Evolutionary conservation across 2,797 vertebrate genomes (phyloP).

Genomic region (Clarias laeviceps): DNA sequence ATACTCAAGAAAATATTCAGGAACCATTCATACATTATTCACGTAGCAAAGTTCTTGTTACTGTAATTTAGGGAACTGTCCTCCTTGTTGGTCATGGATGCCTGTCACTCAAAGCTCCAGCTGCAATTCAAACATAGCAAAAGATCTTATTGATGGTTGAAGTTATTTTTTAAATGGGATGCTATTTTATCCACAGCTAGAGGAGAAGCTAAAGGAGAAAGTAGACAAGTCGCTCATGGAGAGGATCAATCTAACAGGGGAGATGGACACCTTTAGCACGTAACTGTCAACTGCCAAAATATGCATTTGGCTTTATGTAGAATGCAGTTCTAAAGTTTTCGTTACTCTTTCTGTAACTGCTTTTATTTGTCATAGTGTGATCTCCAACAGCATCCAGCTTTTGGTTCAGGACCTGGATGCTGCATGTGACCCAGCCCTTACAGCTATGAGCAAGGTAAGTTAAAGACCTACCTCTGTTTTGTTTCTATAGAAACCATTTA

Average conservation of each 20-base stretch:
- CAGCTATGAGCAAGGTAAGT: slow-evolving; percentile 97
- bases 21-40: slow-evolving; percentile 26
- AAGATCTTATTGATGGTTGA: background rate
- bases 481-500: background rate
- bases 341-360: background rate
- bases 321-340: background rate
- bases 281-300: slow-evolving; percentile 61
- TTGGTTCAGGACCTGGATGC: slow-evolving; percentile 96
- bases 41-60: background rate
- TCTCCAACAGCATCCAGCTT: slow-evolving; percentile 97
- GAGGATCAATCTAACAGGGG: slow-evolving; percentile 92
- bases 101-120: background rate
- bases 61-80: slow-evolving; percentile 14
- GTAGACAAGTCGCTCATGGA: slow-evolving; percentile 88
- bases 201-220: slow-evolving; percentile 98
- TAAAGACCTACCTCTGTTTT: background rate
- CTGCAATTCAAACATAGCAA: background rate
- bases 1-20: background rate
- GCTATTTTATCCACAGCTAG: slow-evolving; percentile 77
- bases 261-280: slow-evolving; percentile 99
- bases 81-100: slow-evolving; percentile 16
- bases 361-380: slow-evolving; percentile 79
- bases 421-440: slow-evolving; percentile 95
- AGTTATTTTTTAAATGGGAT: background rate
- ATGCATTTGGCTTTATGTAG: background rate